Percentiles rank a stretch among this genome's conserved stretches.
Conservation (phyloP, 2,888 invertebrate species). For the Epinotia nisella region DNA sequence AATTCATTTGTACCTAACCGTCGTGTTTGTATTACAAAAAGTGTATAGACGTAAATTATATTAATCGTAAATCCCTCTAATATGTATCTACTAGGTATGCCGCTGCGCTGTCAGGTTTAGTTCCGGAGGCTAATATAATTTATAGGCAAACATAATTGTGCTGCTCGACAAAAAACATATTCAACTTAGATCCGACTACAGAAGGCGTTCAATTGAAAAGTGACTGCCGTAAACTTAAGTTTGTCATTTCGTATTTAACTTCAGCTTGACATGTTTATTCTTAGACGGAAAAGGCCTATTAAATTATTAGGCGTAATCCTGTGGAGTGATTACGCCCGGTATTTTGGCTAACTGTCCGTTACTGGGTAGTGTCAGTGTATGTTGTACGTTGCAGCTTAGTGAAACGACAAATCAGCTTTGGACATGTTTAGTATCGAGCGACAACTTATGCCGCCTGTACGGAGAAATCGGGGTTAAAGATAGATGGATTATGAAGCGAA, state of each 20-base stretch:
- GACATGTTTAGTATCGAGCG: conserved; percentile 68
- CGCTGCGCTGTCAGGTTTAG: conserved; percentile 78
- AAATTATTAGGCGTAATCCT: conserved; percentile 81
- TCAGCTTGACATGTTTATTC: conserved; percentile 81
- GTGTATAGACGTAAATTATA: conserved; percentile 72
- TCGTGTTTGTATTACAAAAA: conserved; percentile 78
- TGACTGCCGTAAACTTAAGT: conserved; percentile 51
- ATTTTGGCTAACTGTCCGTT: conserved; percentile 72
- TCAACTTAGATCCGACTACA: conserved; percentile 42
- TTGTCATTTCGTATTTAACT: conserved; percentile 73
- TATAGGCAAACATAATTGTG: conserved; percentile 55
- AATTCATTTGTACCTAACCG: conserved; percentile 75
- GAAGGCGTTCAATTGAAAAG: conserved; percentile 53
- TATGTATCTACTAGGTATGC: conserved; percentile 74
- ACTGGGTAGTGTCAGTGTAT: conserved; percentile 59
- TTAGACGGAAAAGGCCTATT: conserved; percentile 79
- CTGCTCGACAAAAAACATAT: conserved; percentile 21
- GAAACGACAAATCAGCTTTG: conserved; percentile 66
- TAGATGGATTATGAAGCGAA: conserved; percentile 6
- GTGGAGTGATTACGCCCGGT: conserved; percentile 66
- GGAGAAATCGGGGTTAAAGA: conserved; percentile 18
- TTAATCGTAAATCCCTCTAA: conserved; percentile 77
- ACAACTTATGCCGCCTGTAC: conserved; percentile 50
- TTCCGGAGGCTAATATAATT: conserved; percentile 74
- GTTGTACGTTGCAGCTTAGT: conserved; percentile 62